A percentile compares a stretch with the other conserved stretches of the same genome.
These are phyloP conservation scores for Chromobotia macracanthus DNA, from an alignment of 2,797 vertebrate species.

Conservation along the genomic window DNA sequence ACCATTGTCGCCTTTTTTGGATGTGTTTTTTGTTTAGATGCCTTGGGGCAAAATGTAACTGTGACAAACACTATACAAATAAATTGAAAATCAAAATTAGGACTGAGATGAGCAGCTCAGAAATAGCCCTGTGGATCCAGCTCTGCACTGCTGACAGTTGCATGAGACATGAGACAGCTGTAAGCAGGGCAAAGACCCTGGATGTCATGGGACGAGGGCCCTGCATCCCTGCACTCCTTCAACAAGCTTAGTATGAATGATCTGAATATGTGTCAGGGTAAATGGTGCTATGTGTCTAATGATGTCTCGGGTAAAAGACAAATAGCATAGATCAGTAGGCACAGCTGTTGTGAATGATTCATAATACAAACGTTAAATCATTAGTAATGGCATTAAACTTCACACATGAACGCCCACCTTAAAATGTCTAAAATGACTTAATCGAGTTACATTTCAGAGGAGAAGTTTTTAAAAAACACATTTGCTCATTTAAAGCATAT, in stretches of 20 bases:
- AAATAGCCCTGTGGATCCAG: neutral
- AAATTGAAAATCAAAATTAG: no score
- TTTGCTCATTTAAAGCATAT: constrained; percentile 34
- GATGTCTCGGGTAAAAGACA: constrained; percentile 39
- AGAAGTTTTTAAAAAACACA: neutral
- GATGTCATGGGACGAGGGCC: constrained; percentile 20
- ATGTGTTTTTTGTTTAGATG: no score
- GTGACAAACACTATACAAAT: no score
- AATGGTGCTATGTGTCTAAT: constrained; percentile 38
- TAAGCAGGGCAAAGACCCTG: constrained; percentile 22
- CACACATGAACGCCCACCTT: constrained; percentile 7
- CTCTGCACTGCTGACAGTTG: neutral
- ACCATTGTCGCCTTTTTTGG: no score
- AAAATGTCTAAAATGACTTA: constrained; percentile 17
- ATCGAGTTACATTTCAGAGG: neutral
- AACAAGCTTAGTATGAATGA: constrained; percentile 45
- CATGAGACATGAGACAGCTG: constrained; percentile 43
- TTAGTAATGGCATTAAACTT: constrained; percentile 17
- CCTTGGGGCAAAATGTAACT: no score
- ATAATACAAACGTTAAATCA: constrained; percentile 16
- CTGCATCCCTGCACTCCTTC: constrained; percentile 36
- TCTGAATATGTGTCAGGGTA: constrained; percentile 43
- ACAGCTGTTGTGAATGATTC: constrained; percentile 38
- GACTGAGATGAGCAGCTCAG: neutral
- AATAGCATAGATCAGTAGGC: constrained; percentile 11